Evolutionary conservation across 2,888 invertebrate genomes (phyloP), one percentile per base, ranked within the genome.

Genomic region (Globia sparganii): DNA sequence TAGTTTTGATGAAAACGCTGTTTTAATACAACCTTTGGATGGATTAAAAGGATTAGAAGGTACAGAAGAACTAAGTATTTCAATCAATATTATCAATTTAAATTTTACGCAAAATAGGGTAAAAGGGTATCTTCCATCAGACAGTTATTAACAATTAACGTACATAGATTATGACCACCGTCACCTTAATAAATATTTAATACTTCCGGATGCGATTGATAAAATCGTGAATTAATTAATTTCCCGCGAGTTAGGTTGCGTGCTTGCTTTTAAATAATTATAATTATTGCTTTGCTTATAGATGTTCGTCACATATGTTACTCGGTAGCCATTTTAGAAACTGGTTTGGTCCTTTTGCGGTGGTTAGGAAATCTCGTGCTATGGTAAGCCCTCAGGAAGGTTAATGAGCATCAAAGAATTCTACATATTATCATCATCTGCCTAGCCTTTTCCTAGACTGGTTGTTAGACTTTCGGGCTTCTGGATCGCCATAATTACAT

Each of bases 131-230:
- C 49, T 58, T 46, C 62, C 67, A 4, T n/a, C 25, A 28, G 15
- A 68, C n/a, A 43, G 15, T 28, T 18, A 64, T 56, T 73, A 65
- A 67, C n/a, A 72, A n/a, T n/a, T n/a, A n/a, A n/a, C n/a, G n/a
- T n/a, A 40, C 70, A 75, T 40, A 66, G 15, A 68, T 72, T 9
- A 31, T 73, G 75, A 71, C 75, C n/a, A n/a, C n/a, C n/a, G 67
- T 73, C 73, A 73, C 53, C 6, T 25, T 28, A 59, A 75, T 78
- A 69, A 72, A 85, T 82, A 78, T 84, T 78, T 1, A 83, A 75
- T 78, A 83, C 59, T 78, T 84, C 79, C 84, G 83, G 73, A 71
- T 68, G 31, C 61, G 59, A 61, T 78, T 28, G 65, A 75, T 43
- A 71, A 21, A 40, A 58, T 46, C 21, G 28, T 78, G 56, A 70